These are phyloP conservation scores for Volucella inflata DNA, from an alignment of 2,888 invertebrate species.

Conservation along the genomic window DNA sequence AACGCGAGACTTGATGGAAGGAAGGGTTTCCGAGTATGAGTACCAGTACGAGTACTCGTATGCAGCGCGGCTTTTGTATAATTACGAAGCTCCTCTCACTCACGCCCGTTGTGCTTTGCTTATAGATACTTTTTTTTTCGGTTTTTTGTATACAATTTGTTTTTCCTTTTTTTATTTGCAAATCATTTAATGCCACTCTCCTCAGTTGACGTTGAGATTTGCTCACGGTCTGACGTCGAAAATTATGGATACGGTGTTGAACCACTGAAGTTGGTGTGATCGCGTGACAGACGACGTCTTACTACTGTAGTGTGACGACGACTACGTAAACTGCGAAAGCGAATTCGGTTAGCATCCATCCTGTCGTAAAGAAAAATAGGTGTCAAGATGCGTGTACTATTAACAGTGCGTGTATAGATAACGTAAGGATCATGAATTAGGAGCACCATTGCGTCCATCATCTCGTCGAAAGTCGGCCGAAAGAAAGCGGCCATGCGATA, in stretches of 20 bases:
- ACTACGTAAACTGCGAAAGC: constrained; percentile 35
- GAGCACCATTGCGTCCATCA: constrained; percentile 4
- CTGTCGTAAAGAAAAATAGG: neutral
- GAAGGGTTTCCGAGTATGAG: constrained; percentile 60
- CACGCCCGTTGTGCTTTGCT: constrained; percentile 56
- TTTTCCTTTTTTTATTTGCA: constrained; percentile 69
- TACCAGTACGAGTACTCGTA: too few species aligned
- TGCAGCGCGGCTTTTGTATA: constrained; percentile 26
- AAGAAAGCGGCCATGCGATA: constrained; percentile 57
- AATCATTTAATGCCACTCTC: constrained; percentile 75
- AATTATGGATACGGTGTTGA: constrained; percentile 61
- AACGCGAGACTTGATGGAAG: constrained; percentile 44
- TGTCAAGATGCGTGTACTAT: constrained; percentile 60
- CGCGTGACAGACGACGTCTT: constrained; percentile 43
- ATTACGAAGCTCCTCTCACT: constrained; percentile 51
- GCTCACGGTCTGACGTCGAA: constrained; percentile 73
- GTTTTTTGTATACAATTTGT: constrained; percentile 32
- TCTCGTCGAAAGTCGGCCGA: constrained; percentile 50
- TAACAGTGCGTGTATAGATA: constrained; percentile 57
- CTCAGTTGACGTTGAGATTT: constrained; percentile 74
- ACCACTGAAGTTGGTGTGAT: constrained; percentile 66
- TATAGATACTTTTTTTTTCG: constrained; percentile 43
- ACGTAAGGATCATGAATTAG: constrained; percentile 62
- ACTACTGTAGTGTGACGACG: constrained; percentile 1
- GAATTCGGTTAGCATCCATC: constrained; percentile 43